Evolutionary conservation across 2,888 invertebrate genomes (phyloP).

Genomic region (Pterostichus madidus): DNA sequence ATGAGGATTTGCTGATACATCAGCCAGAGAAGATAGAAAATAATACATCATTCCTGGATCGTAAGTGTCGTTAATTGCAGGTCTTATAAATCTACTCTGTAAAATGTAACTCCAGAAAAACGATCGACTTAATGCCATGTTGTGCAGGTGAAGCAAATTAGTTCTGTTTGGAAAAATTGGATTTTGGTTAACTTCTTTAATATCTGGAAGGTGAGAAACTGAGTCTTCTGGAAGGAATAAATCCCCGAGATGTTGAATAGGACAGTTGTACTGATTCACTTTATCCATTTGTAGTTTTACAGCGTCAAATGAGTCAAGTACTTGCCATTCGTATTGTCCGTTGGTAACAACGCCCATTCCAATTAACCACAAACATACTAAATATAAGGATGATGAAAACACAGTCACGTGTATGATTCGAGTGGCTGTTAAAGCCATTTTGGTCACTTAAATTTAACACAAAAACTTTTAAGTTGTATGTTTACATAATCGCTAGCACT

Average conservation of each 20-base stretch:
- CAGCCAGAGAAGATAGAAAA: constrained; percentile 95
- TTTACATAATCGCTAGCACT: constrained; percentile 61
- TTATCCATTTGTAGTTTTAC: constrained; percentile 90
- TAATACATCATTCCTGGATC: constrained; percentile 99
- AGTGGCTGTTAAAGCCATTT: constrained; percentile 50
- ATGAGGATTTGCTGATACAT: constrained; percentile 94
- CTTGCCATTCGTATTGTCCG: constrained; percentile 95
- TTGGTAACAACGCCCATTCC: constrained; percentile 79
- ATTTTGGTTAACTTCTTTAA: constrained; percentile 96
- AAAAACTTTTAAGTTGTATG: constrained; percentile 1
- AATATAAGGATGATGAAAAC: constrained; percentile 60
- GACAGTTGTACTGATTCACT: constrained; percentile 93
- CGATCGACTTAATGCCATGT: constrained; percentile 96
- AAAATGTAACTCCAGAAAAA: constrained; percentile 98
- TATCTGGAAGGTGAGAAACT: constrained; percentile 94
- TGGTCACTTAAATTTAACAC: constrained; percentile 33
- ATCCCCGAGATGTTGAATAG: constrained; percentile 90
- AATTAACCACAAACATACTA: constrained; percentile 68
- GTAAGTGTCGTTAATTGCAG: constrained; percentile 94
- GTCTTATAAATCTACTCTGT: constrained; percentile 92
- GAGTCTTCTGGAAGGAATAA: constrained; percentile 90
- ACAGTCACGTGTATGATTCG: constrained; percentile 59
- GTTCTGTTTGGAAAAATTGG: constrained; percentile 97
- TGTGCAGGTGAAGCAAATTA: constrained; percentile 94
- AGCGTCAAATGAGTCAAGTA: constrained; percentile 93